These are phyloP conservation scores for Amphiura filiformis DNA, from an alignment of 35 echinoderm and acorn worm genomes.

Conservation along the genomic window DNA sequence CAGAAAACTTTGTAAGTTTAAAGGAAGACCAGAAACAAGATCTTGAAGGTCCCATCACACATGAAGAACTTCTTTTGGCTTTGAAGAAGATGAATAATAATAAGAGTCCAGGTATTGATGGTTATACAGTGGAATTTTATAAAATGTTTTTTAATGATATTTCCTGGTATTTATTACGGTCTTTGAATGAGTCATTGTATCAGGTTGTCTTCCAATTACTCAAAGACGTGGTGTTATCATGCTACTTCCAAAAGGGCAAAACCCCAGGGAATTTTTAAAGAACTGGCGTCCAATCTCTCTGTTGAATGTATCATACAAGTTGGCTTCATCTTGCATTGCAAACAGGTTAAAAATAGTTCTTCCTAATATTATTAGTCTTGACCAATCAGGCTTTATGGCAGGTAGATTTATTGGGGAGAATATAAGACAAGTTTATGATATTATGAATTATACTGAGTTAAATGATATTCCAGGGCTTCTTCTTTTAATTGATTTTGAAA, in stretches of 20 bases:
- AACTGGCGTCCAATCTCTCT: too few relatives aligned
- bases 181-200: not conserved
- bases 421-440: constrained; percentile 14
- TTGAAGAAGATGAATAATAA: too few relatives aligned
- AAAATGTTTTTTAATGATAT: too few relatives aligned
- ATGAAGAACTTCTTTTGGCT: too few relatives aligned
- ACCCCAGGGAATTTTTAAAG: not conserved
- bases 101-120: too few relatives aligned
- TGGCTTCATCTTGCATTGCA: not conserved
- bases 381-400: not conserved
- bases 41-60: too few relatives aligned
- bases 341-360: not conserved
- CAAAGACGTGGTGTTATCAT: not conserved
- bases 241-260: not conserved
- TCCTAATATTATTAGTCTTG: too few relatives aligned
- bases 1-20: too few relatives aligned
- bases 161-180: not conserved
- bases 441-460: constrained; percentile 20
- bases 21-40: too few relatives aligned
- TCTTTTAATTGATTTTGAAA: not conserved
- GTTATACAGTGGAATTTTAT: too few relatives aligned
- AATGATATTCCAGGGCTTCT: not conserved
- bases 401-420: constrained; percentile 22
- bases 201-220: not conserved
- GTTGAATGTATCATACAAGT: too few relatives aligned